Conservation (phyloP, 35 echinoderm and acorn worm genomes). For the Holothuria glaberrima region DNA sequence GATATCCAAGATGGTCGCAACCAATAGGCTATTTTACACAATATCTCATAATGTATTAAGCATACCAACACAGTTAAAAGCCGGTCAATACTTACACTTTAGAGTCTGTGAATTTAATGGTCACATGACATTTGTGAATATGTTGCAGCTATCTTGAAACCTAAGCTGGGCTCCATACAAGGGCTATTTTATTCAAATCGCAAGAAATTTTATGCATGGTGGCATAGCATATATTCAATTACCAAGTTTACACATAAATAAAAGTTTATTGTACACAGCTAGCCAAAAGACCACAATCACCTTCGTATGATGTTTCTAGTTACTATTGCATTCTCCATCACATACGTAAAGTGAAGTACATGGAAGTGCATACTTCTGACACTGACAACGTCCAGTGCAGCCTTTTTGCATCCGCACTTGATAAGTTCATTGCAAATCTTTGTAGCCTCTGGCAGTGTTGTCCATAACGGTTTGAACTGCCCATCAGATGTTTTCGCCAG, state of each 20-base stretch:
- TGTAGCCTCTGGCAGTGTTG: constrained; percentile 69
- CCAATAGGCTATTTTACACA: constrained; percentile 13
- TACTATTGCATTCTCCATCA: constrained; percentile 62
- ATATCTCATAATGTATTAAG: not conserved
- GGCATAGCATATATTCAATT: no score
- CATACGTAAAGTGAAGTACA: constrained; percentile 69
- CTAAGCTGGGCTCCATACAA: constrained; percentile 32
- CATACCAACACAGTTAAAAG: not conserved
- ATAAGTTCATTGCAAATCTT: constrained; percentile 74
- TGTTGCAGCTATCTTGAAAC: constrained; percentile 14
- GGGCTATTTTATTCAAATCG: not conserved
- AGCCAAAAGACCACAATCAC: not conserved
- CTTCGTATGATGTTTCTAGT: constrained; percentile 38
- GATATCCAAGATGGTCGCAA: constrained; percentile 24
- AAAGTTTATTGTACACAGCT: constrained; percentile 37
- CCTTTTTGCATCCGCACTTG: constrained; percentile 61
- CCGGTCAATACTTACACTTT: not conserved
- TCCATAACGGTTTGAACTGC: constrained; percentile 66
- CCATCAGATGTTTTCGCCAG: constrained; percentile 15
- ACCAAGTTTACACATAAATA: not conserved
- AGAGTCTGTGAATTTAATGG: constrained; percentile 17
- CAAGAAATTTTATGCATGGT: no score
- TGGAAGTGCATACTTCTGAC: constrained; percentile 60
- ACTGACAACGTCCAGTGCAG: constrained; percentile 67
- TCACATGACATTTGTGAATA: constrained; percentile 14